phyloP scores from a whole-genome alignment of 2,888 invertebrate genomes.

The Agrotis exclamationis region DNA sequence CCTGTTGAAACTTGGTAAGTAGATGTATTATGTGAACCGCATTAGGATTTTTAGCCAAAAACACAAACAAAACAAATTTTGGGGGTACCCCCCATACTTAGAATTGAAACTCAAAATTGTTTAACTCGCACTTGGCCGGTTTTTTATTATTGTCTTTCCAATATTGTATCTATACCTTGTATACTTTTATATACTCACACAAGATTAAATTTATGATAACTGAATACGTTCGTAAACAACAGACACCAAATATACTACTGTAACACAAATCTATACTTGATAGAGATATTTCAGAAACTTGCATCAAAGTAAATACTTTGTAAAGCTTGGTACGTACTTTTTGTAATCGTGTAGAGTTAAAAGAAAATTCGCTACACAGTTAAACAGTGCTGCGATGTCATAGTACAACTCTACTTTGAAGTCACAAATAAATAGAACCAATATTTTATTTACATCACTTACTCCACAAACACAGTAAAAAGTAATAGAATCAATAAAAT shows the following conservation, averaged over 20 bases:
- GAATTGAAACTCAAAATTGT: too few species aligned
- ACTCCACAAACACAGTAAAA: constrained; percentile 53
- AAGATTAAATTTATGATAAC: background rate
- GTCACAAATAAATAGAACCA: constrained; percentile 19
- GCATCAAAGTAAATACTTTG: background rate
- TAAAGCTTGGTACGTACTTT: background rate
- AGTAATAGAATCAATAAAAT: constrained; percentile 68
- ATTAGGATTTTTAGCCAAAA: too few species aligned
- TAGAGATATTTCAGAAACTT: background rate
- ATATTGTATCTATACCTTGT: background rate
- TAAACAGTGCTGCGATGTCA: background rate
- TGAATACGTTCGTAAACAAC: background rate
- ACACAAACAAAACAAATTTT: too few species aligned
- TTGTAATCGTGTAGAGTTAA: background rate
- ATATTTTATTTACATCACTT: constrained; percentile 35
- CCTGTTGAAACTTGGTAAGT: too few species aligned
- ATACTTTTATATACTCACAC: background rate
- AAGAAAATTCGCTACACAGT: background rate
- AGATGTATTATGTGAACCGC: too few species aligned
- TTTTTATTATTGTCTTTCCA: constrained; percentile 1
- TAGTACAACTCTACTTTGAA: constrained; percentile 15
- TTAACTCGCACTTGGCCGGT: too few species aligned
- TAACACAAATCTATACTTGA: background rate
- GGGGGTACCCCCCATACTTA: too few species aligned
- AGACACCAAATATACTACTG: background rate